Percentiles rank a stretch among this genome's conserved stretches.
Evolutionary conservation across 2,113 vertebrate species (phyloP).

Genomic region (Cyanoderma ruficeps): DNA sequence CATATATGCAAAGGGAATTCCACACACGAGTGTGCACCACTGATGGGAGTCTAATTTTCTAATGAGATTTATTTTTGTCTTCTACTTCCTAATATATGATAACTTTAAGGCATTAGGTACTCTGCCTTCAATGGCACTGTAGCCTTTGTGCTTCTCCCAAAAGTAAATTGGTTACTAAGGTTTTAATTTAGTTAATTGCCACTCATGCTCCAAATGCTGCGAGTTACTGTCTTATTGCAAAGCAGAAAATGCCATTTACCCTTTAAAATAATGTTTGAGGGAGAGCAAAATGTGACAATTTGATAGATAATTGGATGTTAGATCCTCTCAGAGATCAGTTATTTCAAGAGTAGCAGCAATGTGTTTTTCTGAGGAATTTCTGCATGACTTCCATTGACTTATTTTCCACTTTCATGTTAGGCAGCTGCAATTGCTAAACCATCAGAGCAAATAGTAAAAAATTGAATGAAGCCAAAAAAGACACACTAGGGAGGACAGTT

Average conservation of each 20-base stretch:
- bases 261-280: neutral
- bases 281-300: neutral
- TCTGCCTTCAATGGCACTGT: neutral
- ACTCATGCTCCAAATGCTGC: neutral
- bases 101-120: neutral
- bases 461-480: neutral
- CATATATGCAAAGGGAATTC: neutral
- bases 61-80: neutral
- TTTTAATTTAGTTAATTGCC: neutral
- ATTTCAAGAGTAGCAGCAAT: neutral
- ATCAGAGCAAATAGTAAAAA: neutral
- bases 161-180: neutral
- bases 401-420: neutral
- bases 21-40: neutral
- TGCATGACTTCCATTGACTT: neutral
- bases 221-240: neutral
- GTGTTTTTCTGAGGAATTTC: neutral
- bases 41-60: neutral
- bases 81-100: neutral
- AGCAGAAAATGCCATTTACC: neutral
- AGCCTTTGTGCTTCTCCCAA: neutral
- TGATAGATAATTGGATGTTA: neutral
- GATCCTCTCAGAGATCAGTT: neutral
- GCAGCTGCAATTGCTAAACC: neutral
- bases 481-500: neutral